Percentiles rank a stretch among this genome's conserved stretches.
phyloP scores from a whole-genome alignment of 2,888 invertebrate genomes.

The Amphipyra tragopoginis region DNA sequence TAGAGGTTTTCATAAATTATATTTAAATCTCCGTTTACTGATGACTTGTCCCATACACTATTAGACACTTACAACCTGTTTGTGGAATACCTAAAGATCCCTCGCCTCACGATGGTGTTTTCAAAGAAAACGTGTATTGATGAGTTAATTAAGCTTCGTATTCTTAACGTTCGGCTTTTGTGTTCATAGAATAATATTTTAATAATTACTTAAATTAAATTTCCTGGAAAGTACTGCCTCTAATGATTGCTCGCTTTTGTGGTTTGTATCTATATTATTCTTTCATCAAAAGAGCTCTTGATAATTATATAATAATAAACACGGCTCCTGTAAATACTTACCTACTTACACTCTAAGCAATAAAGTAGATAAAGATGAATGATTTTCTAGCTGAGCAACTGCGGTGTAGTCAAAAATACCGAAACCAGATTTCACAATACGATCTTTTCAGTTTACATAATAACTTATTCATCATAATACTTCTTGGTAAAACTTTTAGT shows the following conservation, averaged over 20 bases:
- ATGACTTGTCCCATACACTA: slow-evolving; percentile 54
- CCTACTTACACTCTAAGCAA: no score
- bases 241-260: slow-evolving; percentile 37
- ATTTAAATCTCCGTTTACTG: slow-evolving; percentile 4
- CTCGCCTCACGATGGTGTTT: slow-evolving; percentile 68
- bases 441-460: slow-evolving; percentile 27
- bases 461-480: slow-evolving; percentile 50
- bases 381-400: background rate
- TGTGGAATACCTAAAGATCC: slow-evolving; percentile 72
- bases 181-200: slow-evolving; percentile 46
- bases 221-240: slow-evolving; percentile 17
- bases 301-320: slow-evolving; percentile 4
- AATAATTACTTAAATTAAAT: slow-evolving; percentile 34
- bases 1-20: background rate
- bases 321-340: slow-evolving; percentile 9
- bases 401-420: background rate
- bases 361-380: no score
- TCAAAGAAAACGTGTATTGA: slow-evolving; percentile 81
- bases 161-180: slow-evolving; percentile 49
- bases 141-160: slow-evolving; percentile 76
- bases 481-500: slow-evolving; percentile 36
- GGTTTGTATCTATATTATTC: slow-evolving; percentile 26
- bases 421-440: no score
- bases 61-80: slow-evolving; percentile 69
- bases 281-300: slow-evolving; percentile 17